Evolutionary conservation across 2,888 invertebrate genomes (phyloP), one percentile per base, ranked within the genome.

Genomic region (Hypercompe scribonia): DNA sequence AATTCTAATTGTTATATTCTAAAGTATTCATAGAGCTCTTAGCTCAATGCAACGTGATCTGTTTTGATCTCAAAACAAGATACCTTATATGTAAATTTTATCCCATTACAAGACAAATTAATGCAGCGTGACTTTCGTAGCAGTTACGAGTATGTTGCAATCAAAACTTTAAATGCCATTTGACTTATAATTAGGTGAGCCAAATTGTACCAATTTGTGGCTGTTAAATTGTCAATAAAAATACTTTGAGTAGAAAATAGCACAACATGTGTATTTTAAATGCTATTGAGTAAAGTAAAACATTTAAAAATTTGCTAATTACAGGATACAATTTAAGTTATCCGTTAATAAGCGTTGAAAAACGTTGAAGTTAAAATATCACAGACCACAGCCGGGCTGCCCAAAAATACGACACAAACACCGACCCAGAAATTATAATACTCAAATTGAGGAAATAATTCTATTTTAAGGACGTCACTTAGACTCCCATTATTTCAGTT

Each of bases 381-480:
- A 85, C 76, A 73, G 74, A 83, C 90, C 89, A 82, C 88, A 87
- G 86, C 86, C 86, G 84, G 82, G 89, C 87, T 86, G 80, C 83
- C 72, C 80, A 77, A 78, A 84, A 88, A 86, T 87, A 84, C 77
- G 58, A 75, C 84, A 83, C 81, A 84, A 86, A 87, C 82, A 84
- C 82, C 82, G 81, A 84, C 77, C 78, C 74, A 71, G 74, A 81
- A 83, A 85, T 85, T 86, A 81, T 81, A 77, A 82, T 83, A 79
- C 81, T 75, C 76, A 79, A 82, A 81, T 88, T 83, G 78, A 74
- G 80, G 77, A 83, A 84, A 84, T 78, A 86, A 84, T 85, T 84
- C 54, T 34, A 68, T 28, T 66, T 66, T 61, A 68, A 21, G 15
- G 36, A 34, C 42, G 42, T 73, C 64, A 18, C 39, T 71, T 65